phyloP scores from a whole-genome alignment of 1,140 invertebrate species.

The Drosophila auraria region DNA sequence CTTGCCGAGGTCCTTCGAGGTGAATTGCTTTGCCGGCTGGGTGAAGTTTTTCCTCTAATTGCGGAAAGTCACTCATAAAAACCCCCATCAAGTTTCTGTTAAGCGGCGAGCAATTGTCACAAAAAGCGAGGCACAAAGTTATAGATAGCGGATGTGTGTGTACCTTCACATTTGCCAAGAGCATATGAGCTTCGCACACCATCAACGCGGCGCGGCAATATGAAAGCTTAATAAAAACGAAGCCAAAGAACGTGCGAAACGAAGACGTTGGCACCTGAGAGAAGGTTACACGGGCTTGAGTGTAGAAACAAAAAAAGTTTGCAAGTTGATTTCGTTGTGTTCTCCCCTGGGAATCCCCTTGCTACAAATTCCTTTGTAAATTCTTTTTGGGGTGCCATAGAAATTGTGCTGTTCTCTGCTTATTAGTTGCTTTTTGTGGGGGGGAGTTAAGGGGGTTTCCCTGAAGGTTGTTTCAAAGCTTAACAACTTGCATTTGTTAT shows the following conservation, averaged over 20 bases:
- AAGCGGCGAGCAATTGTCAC: constrained; percentile 57
- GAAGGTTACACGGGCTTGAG: constrained; percentile 41
- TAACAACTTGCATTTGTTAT: neutral
- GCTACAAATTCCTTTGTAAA: constrained; percentile 9
- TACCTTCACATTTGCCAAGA: constrained; percentile 15
- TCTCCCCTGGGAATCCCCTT: neutral
- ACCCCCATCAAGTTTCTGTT: constrained; percentile 43
- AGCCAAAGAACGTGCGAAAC: constrained; percentile 57
- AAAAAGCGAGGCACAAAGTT: constrained; percentile 37
- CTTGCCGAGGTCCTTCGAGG: constrained; percentile 35
- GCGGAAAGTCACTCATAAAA: constrained; percentile 49
- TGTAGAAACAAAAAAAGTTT: constrained; percentile 20
- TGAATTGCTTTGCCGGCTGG: constrained; percentile 32
- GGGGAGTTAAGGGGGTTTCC: neutral
- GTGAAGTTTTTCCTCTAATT: constrained; percentile 56
- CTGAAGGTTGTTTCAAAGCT: neutral
- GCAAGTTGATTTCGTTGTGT: constrained; percentile 40
- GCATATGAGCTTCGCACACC: constrained; percentile 69
- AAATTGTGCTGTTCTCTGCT: neutral
- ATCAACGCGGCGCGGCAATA: constrained; percentile 46
- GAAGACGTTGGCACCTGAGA: constrained; percentile 49
- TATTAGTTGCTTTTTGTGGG: constrained; percentile 3
- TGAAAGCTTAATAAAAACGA: constrained; percentile 74
- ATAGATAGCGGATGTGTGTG: constrained; percentile 18
- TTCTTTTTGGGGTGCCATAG: constrained; percentile 2